Evolutionary conservation across 1,140 invertebrate species (phyloP), one percentile per base, ranked within the genome.

Genomic region (Galleria mellonella): DNA sequence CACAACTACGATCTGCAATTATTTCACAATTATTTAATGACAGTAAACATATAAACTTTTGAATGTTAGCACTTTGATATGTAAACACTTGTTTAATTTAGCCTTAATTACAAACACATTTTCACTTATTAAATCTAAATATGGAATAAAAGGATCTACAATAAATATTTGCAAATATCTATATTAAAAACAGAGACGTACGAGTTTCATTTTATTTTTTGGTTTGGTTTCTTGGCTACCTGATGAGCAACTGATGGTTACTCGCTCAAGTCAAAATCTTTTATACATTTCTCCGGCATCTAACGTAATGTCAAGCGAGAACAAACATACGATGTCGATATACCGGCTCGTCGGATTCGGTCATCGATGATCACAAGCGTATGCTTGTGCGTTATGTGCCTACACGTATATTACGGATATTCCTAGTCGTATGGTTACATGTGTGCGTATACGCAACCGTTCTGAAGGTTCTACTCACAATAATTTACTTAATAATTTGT

Each of bases 141-240:
- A 12, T 7, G 3, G 13, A n/a, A 30, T 32, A 42, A 39, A 39
- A 11, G 9, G 2, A 32, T 3, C 8, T 9, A 32, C 30, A 32
- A 32, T 33, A 17, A n/a, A 35, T 8, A 31, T 30, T 17, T 9
- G n/a, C n/a, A n/a, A 39, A 38, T 11, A 30, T 27, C 7, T 37
- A 9, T 32, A 33, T 37, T 15, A 11, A 9, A 42, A 28, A 33
- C 9, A 38, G 8, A 30, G 2, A 72, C 74, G 44, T 65, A 84
- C 81, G 70, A 78, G 36, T 71, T 84, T 84, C 81, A 84, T 84
- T 63, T 74, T 77, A 56, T 60, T 63, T 62, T 63, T 72, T 68
- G 60, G 50, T 75, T 61, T 62, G 50, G 49, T 67, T 61, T 49
- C 57, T 54, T 64, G 48, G 63, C 48, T 65, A 57, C 44, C 70